A percentile compares a stretch with the other conserved stretches of the same genome.
phyloP scores from a whole-genome alignment of 2,888 invertebrate genomes.

The Hyles lineata region DNA sequence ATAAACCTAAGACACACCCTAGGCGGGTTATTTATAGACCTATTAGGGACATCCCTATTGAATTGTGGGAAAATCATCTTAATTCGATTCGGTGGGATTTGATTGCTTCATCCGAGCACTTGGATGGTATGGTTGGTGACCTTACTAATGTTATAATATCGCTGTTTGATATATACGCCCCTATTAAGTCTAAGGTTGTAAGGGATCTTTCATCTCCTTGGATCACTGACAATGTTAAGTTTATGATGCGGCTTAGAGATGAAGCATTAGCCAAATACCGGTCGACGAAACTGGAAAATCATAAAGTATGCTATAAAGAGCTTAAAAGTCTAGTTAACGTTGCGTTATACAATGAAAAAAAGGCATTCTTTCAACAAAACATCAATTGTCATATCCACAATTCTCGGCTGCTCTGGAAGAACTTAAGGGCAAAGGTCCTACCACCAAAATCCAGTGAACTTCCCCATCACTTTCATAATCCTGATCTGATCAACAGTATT shows the following conservation, averaged over 20 bases:
- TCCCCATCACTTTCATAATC: neutral
- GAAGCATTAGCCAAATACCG: neutral
- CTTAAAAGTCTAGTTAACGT: slow-evolving; percentile 22
- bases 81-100: neutral
- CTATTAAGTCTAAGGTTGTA: neutral
- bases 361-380: slow-evolving; percentile 20
- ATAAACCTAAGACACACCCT: neutral
- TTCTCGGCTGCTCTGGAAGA: neutral
- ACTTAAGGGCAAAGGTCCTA: neutral
- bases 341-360: slow-evolving; percentile 28
- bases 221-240: slow-evolving; percentile 29
- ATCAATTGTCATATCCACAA: neutral
- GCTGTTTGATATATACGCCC: slow-evolving; percentile 28
- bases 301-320: slow-evolving; percentile 26
- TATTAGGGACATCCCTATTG: neutral
- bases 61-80: slow-evolving; percentile 7
- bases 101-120: neutral
- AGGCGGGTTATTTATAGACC: slow-evolving; percentile 9
- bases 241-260: slow-evolving; percentile 28
- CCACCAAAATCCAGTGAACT: neutral
- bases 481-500: slow-evolving; percentile 14
- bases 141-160: neutral
- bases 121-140: slow-evolving; percentile 28
- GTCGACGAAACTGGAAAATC: neutral
- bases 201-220: slow-evolving; percentile 22